Evolutionary conservation across 2,888 invertebrate species (phyloP), one percentile per base, ranked within the genome.

Genomic region (Leptinotarsa rubiginosa): DNA sequence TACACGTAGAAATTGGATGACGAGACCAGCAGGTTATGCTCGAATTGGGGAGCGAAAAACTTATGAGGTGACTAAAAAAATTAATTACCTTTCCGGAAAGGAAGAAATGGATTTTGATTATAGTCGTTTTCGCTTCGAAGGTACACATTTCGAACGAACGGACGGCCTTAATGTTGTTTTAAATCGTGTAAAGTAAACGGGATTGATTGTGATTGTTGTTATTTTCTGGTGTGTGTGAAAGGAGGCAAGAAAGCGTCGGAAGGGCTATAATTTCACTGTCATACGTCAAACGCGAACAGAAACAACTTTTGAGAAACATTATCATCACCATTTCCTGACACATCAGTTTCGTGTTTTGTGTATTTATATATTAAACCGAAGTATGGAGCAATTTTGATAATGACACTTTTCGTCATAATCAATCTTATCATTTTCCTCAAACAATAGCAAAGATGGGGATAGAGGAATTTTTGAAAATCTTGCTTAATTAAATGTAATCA

Each of bases 41-140:
- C 31, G 67, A 70, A 73, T 72, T 76, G 47, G 65, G 41, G 15
- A 65, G n/a, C 18, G n/a, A 66, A 74, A 74, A 74, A 69, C 62
- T 70, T 41, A 41, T 64, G 65, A 69, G 65, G 47, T 47, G 52
- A 47, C 54, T 70, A 18, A 65, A 77, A 75, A 77, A 74, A 69
- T 64, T 75, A 72, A 75, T 75, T 76, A 74, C 69, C 25, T 73
- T 73, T 73, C 73, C 67, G 66, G 69, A 72, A 74, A 76, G 59
- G 62, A 65, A 56, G 49, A 67, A 78, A 75, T 75, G 72, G 65
- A 62, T 73, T 71, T 65, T 76, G 71, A 78, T 78, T 76, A 78
- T 76, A 76, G 78, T 76, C 70, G 54, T 78, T 78, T 73, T 76
- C 76, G 72, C 76, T 76, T 76, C 47, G 50, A 68, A 62, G 66